A percentile compares a stretch with the other conserved stretches of the same genome.
phyloP scores from a whole-genome alignment of 2,113 vertebrate species.

The Pelodiscus sinensis region DNA sequence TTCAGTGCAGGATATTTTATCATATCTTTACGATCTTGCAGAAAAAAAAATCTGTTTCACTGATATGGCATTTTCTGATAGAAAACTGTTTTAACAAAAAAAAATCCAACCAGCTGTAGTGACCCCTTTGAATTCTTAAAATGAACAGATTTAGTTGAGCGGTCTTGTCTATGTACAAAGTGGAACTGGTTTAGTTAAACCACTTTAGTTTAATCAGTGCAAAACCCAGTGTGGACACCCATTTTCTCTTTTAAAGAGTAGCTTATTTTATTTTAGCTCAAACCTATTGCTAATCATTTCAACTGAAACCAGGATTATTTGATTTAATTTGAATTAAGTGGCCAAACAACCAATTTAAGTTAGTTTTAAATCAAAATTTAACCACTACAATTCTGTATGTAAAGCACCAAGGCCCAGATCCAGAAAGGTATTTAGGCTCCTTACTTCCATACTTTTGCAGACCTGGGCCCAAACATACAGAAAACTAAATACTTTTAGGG shows the following conservation, averaged over 20 bases:
- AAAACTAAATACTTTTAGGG: neutral
- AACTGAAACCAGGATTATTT: neutral
- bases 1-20: neutral
- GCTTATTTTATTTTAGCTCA: neutral
- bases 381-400: neutral
- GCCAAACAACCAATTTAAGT: neutral
- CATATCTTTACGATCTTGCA: neutral
- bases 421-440: neutral
- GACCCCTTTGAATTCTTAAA: neutral
- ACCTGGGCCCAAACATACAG: neutral
- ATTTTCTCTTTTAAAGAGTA: neutral
- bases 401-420: neutral
- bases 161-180: neutral
- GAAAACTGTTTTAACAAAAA: neutral
- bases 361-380: neutral
- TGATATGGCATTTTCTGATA: neutral
- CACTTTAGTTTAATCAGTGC: neutral
- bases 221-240: neutral
- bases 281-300: neutral
- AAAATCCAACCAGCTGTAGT: neutral
- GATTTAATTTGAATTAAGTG: neutral
- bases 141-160: neutral
- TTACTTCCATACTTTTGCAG: neutral
- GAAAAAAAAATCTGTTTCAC: neutral
- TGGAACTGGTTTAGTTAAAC: neutral